phyloP scores from a whole-genome alignment of 2,113 vertebrate genomes.

The Dryoscopus gambensis region DNA sequence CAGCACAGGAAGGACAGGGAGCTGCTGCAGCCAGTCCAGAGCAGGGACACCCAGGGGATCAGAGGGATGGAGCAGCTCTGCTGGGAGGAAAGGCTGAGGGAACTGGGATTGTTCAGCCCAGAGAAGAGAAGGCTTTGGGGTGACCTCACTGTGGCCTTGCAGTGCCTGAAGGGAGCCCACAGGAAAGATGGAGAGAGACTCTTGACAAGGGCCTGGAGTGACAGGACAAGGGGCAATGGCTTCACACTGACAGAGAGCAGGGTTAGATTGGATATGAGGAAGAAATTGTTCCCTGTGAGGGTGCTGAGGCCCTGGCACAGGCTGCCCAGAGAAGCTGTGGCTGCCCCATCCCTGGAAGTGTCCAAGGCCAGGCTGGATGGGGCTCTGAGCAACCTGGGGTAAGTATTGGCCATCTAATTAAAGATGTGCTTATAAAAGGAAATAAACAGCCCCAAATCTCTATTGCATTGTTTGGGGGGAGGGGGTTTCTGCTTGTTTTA shows the following conservation, averaged over 20 bases:
- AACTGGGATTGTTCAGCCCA: neutral
- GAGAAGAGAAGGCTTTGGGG: neutral
- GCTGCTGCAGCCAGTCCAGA: neutral
- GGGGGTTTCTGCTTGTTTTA: neutral
- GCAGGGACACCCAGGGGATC: neutral
- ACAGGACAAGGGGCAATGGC: too few relatives aligned
- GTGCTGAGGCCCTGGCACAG: neutral
- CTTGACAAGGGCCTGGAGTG: neutral
- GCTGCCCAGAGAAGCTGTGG: neutral
- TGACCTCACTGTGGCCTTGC: neutral
- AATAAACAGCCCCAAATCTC: neutral
- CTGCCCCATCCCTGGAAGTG: neutral
- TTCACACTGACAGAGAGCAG: rapidly evolving
- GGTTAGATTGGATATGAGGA: rapidly evolving
- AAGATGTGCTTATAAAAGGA: neutral
- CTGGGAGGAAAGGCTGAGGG: neutral
- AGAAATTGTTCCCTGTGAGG: neutral
- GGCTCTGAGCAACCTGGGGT: neutral
- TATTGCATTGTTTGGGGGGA: neutral
- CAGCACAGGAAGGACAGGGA: neutral
- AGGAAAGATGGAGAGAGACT: neutral
- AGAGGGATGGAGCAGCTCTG: neutral
- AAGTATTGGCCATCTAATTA: neutral
- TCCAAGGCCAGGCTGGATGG: neutral
- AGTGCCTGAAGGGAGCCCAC: neutral